These are phyloP conservation scores for Geococcyx californianus DNA, from an alignment of 2,113 vertebrate species.

Conservation along the genomic window DNA sequence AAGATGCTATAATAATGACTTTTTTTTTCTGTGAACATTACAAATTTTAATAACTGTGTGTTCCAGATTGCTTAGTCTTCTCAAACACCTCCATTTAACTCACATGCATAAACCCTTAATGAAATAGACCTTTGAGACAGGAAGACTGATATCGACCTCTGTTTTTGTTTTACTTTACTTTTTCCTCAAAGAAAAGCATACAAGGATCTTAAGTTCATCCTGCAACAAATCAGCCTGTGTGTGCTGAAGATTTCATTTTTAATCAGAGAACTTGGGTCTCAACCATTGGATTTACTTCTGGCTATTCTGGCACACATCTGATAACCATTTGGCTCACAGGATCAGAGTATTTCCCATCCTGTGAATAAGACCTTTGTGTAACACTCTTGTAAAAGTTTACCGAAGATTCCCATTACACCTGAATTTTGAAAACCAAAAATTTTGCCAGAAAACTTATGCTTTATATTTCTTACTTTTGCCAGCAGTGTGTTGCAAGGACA, in stretches of 20 bases:
- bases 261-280: background rate
- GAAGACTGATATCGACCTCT: background rate
- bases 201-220: background rate
- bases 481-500: background rate
- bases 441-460: background rate
- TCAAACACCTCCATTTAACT: background rate
- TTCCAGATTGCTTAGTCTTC: background rate
- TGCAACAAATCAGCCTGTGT: background rate
- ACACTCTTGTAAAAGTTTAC: background rate
- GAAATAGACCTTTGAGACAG: background rate
- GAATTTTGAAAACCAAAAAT: background rate
- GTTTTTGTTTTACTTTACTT: background rate
- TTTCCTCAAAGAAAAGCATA: background rate
- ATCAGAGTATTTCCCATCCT: background rate
- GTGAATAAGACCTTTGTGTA: background rate
- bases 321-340: background rate
- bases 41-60: background rate
- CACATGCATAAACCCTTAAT: background rate
- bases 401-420: background rate
- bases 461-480: background rate
- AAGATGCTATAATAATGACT: background rate
- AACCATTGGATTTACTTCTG: background rate
- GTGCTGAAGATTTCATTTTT: background rate
- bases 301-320: background rate
- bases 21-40: background rate